A percentile compares a stretch with the other conserved stretches of the same genome.
Evolutionary conservation across 2,797 vertebrate species (phyloP).

Genomic region (Tauraco hartlaubi): DNA sequence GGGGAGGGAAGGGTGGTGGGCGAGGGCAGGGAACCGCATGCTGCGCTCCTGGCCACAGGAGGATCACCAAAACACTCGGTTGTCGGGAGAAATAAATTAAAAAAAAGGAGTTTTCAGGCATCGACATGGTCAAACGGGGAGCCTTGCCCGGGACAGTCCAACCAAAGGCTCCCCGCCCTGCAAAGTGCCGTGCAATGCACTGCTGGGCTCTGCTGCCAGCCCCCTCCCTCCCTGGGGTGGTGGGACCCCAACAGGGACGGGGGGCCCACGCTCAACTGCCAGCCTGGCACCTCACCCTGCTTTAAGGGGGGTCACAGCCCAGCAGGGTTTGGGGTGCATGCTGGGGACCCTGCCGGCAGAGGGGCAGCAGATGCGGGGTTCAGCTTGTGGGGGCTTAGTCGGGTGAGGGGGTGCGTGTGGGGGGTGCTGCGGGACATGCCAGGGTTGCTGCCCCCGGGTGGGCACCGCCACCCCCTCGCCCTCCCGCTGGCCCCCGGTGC

Average conservation of each 20-base stretch:
- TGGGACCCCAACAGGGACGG: background rate
- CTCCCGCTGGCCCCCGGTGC: constrained; percentile 86
- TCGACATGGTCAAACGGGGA: constrained; percentile 93
- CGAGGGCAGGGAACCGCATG: constrained; percentile 78
- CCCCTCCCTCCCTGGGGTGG: background rate
- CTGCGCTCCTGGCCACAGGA: constrained; percentile 76
- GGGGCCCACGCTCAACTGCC: background rate
- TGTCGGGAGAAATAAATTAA: constrained; percentile 49
- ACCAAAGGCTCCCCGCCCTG: constrained; percentile 87
- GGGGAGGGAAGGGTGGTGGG: constrained; percentile 38
- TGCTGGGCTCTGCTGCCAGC: background rate
- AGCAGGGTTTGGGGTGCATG: background rate
- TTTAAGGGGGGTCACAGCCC: background rate
- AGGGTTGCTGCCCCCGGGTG: fast-evolving
- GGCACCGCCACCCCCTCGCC: background rate
- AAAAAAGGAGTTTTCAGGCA: constrained; percentile 86
- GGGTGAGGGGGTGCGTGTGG: background rate
- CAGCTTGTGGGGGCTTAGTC: background rate
- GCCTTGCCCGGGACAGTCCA: constrained; percentile 93
- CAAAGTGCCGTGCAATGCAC: constrained; percentile 69
- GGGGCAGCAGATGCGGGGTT: background rate
- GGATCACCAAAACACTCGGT: constrained; percentile 74
- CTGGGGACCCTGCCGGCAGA: background rate
- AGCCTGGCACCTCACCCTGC: background rate
- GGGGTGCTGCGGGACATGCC: background rate